Conservation (phyloP, 2,113 vertebrate genomes). For the Atlantisia rogersi region DNA sequence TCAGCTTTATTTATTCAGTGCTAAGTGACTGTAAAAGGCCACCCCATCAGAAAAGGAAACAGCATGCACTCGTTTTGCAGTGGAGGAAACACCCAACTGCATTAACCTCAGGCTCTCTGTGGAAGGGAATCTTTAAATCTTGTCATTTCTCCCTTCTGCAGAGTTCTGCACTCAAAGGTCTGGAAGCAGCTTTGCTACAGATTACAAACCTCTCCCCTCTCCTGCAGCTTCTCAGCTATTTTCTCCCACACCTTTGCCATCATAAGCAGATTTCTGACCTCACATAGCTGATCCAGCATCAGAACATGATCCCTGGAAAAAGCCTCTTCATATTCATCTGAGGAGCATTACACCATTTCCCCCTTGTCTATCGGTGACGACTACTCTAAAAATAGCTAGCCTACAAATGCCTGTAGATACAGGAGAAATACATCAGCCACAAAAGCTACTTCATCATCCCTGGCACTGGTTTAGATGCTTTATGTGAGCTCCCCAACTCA, state of each 20-base stretch:
- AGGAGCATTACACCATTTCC: background rate
- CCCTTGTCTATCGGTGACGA: background rate
- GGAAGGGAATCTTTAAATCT: background rate
- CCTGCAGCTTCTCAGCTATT: background rate
- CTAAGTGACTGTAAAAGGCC: conserved; percentile 50
- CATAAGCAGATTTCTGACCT: background rate
- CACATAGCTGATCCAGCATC: background rate
- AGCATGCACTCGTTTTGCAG: background rate
- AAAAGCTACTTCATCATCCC: background rate
- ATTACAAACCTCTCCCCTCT: background rate
- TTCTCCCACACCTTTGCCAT: background rate
- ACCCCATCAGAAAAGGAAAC: background rate
- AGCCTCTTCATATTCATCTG: background rate
- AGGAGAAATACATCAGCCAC: background rate
- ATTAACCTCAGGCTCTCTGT: background rate
- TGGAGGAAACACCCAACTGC: background rate
- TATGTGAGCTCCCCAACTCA: background rate
- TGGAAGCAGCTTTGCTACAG: background rate
- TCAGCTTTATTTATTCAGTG: conserved; percentile 56
- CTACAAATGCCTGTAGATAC: background rate
- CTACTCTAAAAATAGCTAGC: background rate
- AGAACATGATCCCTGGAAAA: background rate
- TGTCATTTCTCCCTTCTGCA: rapidly evolving
- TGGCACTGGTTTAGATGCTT: background rate
- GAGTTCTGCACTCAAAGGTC: background rate